Evolutionary conservation across 2,797 vertebrate species (phyloP), one percentile per base, ranked within the genome.

Genomic region (Sebastolobus altivelis): DNA sequence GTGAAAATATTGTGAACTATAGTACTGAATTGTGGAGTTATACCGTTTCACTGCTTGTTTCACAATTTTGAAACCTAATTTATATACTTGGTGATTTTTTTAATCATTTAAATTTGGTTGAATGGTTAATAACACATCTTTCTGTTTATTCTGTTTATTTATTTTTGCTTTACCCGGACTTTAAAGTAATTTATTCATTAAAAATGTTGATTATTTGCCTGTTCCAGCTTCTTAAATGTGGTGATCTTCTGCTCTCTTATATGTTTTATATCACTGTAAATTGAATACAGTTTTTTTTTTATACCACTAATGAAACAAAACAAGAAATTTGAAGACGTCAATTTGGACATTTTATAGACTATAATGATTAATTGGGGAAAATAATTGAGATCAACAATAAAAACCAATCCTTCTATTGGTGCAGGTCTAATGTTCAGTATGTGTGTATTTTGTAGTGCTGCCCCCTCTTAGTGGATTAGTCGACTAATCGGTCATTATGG

Each of bases 121-220:
- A 43, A 43, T 43, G 40, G 40, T 43, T 16, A 43, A 43, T 43
- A 43, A 7, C 6, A 43, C 40, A 16, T 43, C 16, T 43, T 43
- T 43, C 40, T 43, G 0, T 43, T 43, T 16, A 43, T 43, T 0
- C 40, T 43, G 14, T 43, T 43, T 7, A 43, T 43, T 43, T 43
- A 43, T 43, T 43, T 43, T 43, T 43, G 40, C 40, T 0, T 43
- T 43, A 43, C 40, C 40, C 0, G 2, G 14, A 43, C 14, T 43
- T 43, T 43, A 43, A 43, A 43, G 40, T 43, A 16, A 43, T 43
- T 43, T 43, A 43, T 43, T 0, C 40, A 7, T 43, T 43, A 43
- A 43, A 49, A 65, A 65, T n/a, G 9, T 2, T 0, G 25, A 18
- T 27, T 25, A 27, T 33, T 31, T 12, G 18, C 33, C 16, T 14